Base-by-base conservation (phyloP, 2,888 invertebrate genomes). In the Sarcophaga rosellei region DNA sequence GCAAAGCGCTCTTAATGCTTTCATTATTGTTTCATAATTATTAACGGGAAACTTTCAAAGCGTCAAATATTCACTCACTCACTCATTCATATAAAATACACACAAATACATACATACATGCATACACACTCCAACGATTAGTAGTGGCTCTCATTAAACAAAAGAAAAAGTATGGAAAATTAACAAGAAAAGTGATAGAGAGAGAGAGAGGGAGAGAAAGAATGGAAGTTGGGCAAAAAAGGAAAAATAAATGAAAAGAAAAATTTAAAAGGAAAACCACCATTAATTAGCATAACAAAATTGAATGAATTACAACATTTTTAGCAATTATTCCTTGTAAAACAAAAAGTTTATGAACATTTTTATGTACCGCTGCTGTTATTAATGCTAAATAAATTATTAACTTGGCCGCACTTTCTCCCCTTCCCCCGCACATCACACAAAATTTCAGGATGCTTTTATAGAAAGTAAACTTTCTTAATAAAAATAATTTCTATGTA, bases 271-370 rank as follows among this genome's bases (percentile, higher is more conserved):
- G 10, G 23, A 72, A 62, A 63, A 76, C 72, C 63, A 73, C 66
- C 77, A 76, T 77, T 82, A 77, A 82, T 82, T 82, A 82, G 82
- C 82, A 77, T 82, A 77, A 77, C 72, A 66, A 35, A 82, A 73
- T 65, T 65, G 35, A 77, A 72, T 65, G 35, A 77, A 72, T 77
- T 82, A 77, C 65, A 77, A 53, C 15, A 53, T 53, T 4, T 77
- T 82, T 82, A 82, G 77, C 82, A 82, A 77, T 66, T 72, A 77
- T 23, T 53, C 59, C 75, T 76, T 70, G 81, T 70, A 72, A 72
- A 82, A 76, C 72, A 65, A 82, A 82, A 82, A 76, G 65, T 82
- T 70, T 72, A 82, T 82, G 65, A 25, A 65, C 62, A 45, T 76
- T 45, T 25, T 65, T 76, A 70, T 61, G 21, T 20, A 20, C 17